phyloP scores from a whole-genome alignment of 2,797 vertebrate species.

The Capromys pilorides region DNA sequence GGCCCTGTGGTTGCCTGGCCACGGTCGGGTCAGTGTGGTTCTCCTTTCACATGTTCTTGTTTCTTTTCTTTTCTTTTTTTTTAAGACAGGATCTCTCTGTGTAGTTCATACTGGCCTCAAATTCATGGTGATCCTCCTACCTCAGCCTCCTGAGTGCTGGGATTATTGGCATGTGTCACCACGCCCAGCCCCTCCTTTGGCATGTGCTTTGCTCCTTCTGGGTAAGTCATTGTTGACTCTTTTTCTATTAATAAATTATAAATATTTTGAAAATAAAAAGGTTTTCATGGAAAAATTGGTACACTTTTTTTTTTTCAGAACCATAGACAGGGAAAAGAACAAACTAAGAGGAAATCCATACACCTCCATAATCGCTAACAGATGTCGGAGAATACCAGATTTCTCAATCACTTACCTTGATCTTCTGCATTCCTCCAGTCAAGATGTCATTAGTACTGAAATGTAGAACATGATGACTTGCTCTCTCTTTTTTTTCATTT shows the following conservation, averaged over 20 bases:
- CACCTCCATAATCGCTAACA: background rate
- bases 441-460: background rate
- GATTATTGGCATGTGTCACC: background rate
- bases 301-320: background rate
- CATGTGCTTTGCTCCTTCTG: background rate
- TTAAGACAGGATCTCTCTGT: background rate
- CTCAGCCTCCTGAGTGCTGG: background rate
- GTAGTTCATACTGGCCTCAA: background rate
- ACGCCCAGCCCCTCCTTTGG: no score
- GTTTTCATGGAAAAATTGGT: background rate
- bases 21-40: no score
- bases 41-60: no score
- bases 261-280: background rate
- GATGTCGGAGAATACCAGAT: background rate
- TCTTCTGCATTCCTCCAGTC: background rate
- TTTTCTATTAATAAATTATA: background rate
- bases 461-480: background rate
- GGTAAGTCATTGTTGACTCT: background rate
- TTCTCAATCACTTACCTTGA: background rate
- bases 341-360: background rate
- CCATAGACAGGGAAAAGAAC: background rate
- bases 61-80: background rate
- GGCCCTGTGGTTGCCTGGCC: background rate
- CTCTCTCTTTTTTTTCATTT: no score
- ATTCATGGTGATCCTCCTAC: background rate